Evolutionary conservation across 2,888 invertebrate species (phyloP).

Genomic region (Choristoneura rosaceana): DNA sequence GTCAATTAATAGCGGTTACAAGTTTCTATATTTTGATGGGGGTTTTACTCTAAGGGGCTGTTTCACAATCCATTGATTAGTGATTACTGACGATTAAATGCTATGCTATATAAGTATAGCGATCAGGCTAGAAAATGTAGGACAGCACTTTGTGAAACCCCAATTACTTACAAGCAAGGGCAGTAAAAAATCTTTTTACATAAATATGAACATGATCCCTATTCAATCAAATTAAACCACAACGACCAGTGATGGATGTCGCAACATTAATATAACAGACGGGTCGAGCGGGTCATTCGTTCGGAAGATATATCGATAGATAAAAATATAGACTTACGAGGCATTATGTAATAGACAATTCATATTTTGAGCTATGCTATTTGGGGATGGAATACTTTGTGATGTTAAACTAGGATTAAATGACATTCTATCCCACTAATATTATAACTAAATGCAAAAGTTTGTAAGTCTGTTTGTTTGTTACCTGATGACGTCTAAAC

Average conservation of each 20-base stretch:
- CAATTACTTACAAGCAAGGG: slow-evolving; percentile 45
- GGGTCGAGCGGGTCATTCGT: slow-evolving; percentile 44
- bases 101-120: no score
- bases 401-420: not conserved
- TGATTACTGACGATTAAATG: no score
- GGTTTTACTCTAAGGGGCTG: no score
- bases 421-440: no score
- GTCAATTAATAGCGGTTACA: no score
- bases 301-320: slow-evolving; percentile 21
- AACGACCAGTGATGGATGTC: slow-evolving; percentile 43
- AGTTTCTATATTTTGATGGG: no score
- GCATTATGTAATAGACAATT: slow-evolving; percentile 1
- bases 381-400: not conserved
- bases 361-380: not conserved
- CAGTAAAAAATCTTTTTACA: slow-evolving; percentile 27
- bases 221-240: slow-evolving; percentile 40
- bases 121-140: slow-evolving; percentile 5
- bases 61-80: no score
- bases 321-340: slow-evolving; percentile 2
- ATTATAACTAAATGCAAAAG: no score
- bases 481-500: no score
- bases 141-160: slow-evolving; percentile 27
- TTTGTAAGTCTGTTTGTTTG: no score
- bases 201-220: slow-evolving; percentile 27
- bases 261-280: slow-evolving; percentile 46